Base-by-base conservation (phyloP, 2,888 invertebrate species). In the Agonopterix subpropinquella region DNA sequence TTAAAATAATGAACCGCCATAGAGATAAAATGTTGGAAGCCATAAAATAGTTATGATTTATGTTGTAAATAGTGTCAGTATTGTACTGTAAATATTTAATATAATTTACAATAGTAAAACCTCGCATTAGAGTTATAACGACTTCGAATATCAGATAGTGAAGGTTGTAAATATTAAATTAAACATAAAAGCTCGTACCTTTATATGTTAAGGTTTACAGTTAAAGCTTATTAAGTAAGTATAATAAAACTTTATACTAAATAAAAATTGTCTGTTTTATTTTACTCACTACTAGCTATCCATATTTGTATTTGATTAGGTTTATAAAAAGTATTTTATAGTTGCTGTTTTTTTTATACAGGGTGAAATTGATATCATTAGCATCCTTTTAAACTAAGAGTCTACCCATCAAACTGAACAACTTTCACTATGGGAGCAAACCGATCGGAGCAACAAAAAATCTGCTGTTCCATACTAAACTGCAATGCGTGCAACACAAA, bases 81-180 rank as follows among this genome's bases (percentile, higher is more conserved):
- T 42, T 42, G 11, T 28, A 18, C 39, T 45, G 45, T 46, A 41
- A 46, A 46, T 45, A 37, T 11, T 28, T 28, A 13, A 45, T 35
- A 13, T 37, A 35, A 11, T 28, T 15, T 45, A 36, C 11, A 36
- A 15, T 36, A 11, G 8, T 39, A 57, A 66, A 62, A 70, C 82
- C 82, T 82, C 82, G 82, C 82, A 77, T 59, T 78, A 74, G 67
- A 62, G 50, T 63, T 64, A 50, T 52, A 50, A 66, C 53, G 51
- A 57, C 53, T 53, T 53, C 50, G 46, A 53, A 13, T 46, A 46
- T 47, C 50, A 53, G 47, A 55, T 53, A 51, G 53, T 58, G 52
- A 61, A 65, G 43, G 54, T 61, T 80, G 75, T 80, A 75, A 67
- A 77, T 80, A 79, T 60, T 57, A 53, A 51, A 48, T 51, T 51